Conservation (phyloP, 1,140 invertebrate species). For the Neelides sp. region DNA sequence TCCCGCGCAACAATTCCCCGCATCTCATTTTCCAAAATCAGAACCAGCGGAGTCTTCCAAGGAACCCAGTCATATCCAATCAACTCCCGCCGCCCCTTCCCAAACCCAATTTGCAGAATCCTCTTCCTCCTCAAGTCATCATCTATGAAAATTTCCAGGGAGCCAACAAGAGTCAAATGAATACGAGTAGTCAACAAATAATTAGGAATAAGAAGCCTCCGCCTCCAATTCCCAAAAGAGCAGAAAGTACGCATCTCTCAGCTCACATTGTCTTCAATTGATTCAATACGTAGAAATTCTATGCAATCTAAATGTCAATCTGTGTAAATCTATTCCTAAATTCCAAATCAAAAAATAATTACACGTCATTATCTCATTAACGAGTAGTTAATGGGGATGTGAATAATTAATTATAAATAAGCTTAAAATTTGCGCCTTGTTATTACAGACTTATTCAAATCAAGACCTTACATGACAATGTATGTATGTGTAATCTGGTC, state of each 20-base stretch:
- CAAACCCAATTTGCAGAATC: conserved; percentile 4
- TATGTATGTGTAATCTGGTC: too few species aligned
- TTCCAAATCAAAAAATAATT: too few species aligned
- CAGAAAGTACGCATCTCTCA: conserved; percentile 28
- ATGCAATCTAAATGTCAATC: too few species aligned
- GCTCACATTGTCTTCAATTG: conserved; percentile 30
- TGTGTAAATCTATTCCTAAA: too few species aligned
- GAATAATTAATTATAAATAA: too few species aligned
- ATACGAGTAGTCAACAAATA: background rate
- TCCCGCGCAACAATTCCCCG: background rate
- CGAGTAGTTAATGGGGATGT: too few species aligned
- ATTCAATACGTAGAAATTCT: too few species aligned
- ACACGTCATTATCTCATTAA: too few species aligned
- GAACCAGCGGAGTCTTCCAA: background rate
- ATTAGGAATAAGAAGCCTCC: conserved; percentile 3
- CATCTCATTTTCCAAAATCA: background rate
- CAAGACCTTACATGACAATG: too few species aligned
- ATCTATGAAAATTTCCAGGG: conserved; percentile 31
- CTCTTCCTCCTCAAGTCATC: conserved; percentile 5
- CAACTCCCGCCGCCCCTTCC: background rate
- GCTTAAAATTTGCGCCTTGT: too few species aligned
- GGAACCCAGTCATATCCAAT: background rate
- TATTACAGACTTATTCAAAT: too few species aligned
- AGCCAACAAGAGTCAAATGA: conserved; percentile 11
- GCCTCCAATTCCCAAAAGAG: conserved; percentile 4